These are phyloP conservation scores for Nomada hirtipes DNA, from an alignment of 2,888 invertebrate genomes.

Conservation along the genomic window DNA sequence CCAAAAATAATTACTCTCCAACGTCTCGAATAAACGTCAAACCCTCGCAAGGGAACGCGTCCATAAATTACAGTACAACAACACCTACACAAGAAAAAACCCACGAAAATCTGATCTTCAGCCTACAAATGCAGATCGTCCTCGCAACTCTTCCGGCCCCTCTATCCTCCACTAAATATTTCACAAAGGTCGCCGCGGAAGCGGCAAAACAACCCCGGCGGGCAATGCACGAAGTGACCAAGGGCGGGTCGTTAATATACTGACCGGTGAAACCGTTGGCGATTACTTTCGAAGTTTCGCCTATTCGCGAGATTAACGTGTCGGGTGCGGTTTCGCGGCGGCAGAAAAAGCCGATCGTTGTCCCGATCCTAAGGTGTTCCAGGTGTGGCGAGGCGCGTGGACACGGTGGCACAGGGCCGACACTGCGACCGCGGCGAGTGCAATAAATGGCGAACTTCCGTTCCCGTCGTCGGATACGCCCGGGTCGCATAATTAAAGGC, in stretches of 20 bases:
- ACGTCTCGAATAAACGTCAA: no score
- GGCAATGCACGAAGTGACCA: background rate
- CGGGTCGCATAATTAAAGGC: constrained; percentile 75
- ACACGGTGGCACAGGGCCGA: constrained; percentile 10
- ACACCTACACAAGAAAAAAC: no score
- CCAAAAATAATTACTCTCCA: no score
- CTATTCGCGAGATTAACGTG: constrained; percentile 35
- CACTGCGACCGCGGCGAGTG: constrained; percentile 55
- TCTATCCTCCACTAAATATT: background rate
- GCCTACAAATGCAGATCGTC: no score
- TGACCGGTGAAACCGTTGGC: background rate
- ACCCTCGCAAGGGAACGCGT: no score
- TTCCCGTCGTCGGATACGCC: constrained; percentile 49
- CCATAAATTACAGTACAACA: no score
- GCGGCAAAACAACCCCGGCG: background rate
- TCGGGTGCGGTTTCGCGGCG: background rate
- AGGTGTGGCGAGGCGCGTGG: constrained; percentile 2
- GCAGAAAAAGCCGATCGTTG: constrained; percentile 48
- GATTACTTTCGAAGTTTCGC: constrained; percentile 18
- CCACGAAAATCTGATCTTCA: no score
- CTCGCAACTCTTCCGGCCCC: no score
- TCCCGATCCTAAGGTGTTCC: constrained; percentile 42
- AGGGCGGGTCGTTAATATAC: background rate
- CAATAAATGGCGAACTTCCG: constrained; percentile 71
- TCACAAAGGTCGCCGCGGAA: background rate